Evolutionary conservation across 1,140 invertebrate species (phyloP).

Genomic region (Philopotamus ludificatus): DNA sequence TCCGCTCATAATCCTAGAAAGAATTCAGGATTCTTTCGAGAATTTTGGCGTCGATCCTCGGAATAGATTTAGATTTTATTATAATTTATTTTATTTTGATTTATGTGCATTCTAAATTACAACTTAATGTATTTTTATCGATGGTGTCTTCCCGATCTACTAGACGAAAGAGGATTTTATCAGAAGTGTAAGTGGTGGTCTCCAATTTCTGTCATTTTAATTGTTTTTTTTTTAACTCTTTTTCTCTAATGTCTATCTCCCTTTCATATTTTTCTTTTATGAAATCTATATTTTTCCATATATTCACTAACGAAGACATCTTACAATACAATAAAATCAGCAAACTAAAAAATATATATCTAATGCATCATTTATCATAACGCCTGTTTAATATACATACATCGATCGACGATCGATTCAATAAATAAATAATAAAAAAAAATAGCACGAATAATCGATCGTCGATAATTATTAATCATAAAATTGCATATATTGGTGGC

Average conservation of each 20-base stretch:
- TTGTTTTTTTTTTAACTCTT: conserved; percentile 25
- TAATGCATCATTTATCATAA: neutral
- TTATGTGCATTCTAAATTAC: conserved; percentile 19
- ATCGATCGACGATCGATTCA: too few species aligned
- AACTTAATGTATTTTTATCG: conserved; percentile 40
- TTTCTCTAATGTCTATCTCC: conserved; percentile 8
- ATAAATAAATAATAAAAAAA: too few species aligned
- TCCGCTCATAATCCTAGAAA: too few species aligned
- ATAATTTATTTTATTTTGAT: conserved; percentile 18
- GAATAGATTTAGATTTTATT: neutral
- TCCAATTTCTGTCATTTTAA: conserved; percentile 39
- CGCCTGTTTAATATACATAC: too few species aligned
- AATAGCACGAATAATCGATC: neutral
- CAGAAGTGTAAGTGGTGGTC: conserved; percentile 42
- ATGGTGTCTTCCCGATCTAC: conserved; percentile 32
- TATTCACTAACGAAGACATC: too few species aligned
- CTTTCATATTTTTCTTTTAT: too few species aligned
- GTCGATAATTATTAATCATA: too few species aligned
- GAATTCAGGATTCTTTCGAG: neutral
- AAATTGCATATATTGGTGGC: neutral
- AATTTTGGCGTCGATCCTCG: too few species aligned
- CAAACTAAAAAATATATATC: neutral
- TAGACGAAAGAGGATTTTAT: conserved; percentile 28
- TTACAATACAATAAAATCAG: too few species aligned
- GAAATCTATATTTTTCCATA: too few species aligned